Base-by-base conservation (phyloP, 2,888 invertebrate species). In the Drosophila silvestris region DNA sequence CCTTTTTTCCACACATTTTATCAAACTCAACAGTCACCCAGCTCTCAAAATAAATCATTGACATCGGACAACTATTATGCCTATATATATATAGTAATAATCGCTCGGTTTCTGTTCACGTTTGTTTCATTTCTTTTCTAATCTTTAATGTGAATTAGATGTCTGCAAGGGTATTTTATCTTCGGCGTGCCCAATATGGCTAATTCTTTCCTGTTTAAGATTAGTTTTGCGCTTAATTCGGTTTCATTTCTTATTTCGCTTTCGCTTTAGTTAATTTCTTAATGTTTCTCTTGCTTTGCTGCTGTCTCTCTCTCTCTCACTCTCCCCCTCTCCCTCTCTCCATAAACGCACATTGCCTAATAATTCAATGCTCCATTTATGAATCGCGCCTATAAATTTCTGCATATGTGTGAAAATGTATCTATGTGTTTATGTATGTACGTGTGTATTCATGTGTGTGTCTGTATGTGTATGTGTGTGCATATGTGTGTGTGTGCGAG, bases 271-370 rank as follows among this genome's bases (percentile, higher is more conserved):
- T 57, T 16, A 60, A 33, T 68, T 32, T 58, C 39, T 72, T 63
- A 64, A 54, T 65, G 54, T 70, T 66, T 60, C 44, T 64, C 41
- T 71, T 62, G 74, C 70, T 62, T 51, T 63, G 51, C 70, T 57
- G 72, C 65, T 63, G 56, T 41, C 58, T 57, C 51, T 51, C 44
- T 51, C 44, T 51, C 51, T 50, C 12, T n/a, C 30, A 22, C 33
- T 37, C 47, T 26, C 51, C 10, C 54, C 28, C 26, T 30, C 19
- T 32, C 9, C 22, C 54, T 14, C 26, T 44, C 33, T 33, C 52
- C 44, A 30, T 52, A 44, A 69, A 53, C 70, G 65, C 59, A 65
- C 71, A 66, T 65, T 59, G n/a, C 56, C 44, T 44, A 41, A 54
- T 70, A 47, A 26, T 58, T 59, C 33, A 62, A 68, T 62, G 26